Base-by-base conservation (phyloP, 1,140 invertebrate genomes). In the Psilanteris sp. region DNA sequence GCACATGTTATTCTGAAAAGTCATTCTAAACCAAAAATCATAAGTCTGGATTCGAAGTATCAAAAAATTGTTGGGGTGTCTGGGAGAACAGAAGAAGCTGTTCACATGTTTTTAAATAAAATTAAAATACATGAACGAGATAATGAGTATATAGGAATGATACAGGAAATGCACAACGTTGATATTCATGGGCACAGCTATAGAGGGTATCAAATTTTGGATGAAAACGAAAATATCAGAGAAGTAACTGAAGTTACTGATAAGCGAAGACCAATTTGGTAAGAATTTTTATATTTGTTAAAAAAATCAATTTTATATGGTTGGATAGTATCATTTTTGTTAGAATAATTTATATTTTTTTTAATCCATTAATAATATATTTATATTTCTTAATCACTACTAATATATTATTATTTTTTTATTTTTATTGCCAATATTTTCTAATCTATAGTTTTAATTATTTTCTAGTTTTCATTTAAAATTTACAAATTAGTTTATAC, bases 1-100 rank as follows among this genome's bases (percentile, higher is more conserved):
- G 96, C 95, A 8, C 97, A 99, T 86, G 87, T 96, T 0, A 89
- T 99, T 44, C 87, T 99, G 0, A 92, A 93, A 78, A 94, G 94
- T 0, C 94, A 95, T 82, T 91, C 92, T 0, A 94, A 94, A 80
- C 90, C 91, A 11, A 94, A 94, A 82, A 78, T 87, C 2, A 87
- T 89, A 2, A 86, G 90, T 15, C 87, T 91, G 7, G 82, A 89
- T 29, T 86, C 87, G 4, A 82, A 80, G 2, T 77, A 92, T 36
- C 94, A 94, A 1, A 91, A 95, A 57, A 88, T 98, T 4, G 90
- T 97, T 10, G 88, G 92, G 2, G 92, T 94, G 39, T 95, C 95
- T 8, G 96, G 96, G 6, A 91, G 97, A 68, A 98, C 96, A 1
- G 92, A 96, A 79, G 93, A 94, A 46, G 94, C 94, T 3, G 92